Percentiles rank a stretch among this genome's conserved stretches.
phyloP scores from a whole-genome alignment of 2,797 vertebrate species.

The Mormyrops boulengeri region DNA sequence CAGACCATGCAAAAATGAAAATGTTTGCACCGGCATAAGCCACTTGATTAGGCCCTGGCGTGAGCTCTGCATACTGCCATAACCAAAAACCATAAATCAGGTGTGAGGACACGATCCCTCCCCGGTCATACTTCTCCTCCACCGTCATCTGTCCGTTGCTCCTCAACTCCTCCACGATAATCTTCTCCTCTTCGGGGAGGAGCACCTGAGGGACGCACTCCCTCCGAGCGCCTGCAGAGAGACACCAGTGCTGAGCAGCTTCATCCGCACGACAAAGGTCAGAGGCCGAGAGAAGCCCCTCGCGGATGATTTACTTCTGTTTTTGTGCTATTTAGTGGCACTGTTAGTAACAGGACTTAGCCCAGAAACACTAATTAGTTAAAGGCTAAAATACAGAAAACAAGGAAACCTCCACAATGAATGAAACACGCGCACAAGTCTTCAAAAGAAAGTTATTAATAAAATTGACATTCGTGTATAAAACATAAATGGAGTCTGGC shows the following conservation, averaged over 20 bases:
- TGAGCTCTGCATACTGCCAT: background rate
- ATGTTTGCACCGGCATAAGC: background rate
- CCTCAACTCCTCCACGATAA: slow-evolving; percentile 90
- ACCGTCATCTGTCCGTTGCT: slow-evolving; percentile 89
- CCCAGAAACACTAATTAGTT: background rate
- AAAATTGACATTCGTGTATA: background rate
- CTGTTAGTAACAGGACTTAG: background rate
- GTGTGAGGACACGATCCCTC: background rate
- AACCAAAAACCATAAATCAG: background rate
- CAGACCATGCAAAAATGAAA: background rate
- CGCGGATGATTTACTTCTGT: background rate
- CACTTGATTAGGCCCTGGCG: background rate
- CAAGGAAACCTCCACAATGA: background rate
- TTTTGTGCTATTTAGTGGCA: background rate
- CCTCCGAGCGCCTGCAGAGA: slow-evolving; percentile 72
- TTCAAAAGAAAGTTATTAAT: background rate
- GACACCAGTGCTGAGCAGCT: background rate
- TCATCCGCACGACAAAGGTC: background rate
- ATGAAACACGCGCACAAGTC: background rate
- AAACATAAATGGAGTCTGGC: background rate
- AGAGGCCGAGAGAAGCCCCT: background rate
- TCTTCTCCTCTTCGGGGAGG: slow-evolving; percentile 93
- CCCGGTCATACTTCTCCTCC: slow-evolving; percentile 83
- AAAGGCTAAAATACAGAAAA: background rate
- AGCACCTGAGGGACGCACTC: slow-evolving; percentile 85